phyloP scores from a whole-genome alignment of 2,113 vertebrate species.

The Alosa alosa region DNA sequence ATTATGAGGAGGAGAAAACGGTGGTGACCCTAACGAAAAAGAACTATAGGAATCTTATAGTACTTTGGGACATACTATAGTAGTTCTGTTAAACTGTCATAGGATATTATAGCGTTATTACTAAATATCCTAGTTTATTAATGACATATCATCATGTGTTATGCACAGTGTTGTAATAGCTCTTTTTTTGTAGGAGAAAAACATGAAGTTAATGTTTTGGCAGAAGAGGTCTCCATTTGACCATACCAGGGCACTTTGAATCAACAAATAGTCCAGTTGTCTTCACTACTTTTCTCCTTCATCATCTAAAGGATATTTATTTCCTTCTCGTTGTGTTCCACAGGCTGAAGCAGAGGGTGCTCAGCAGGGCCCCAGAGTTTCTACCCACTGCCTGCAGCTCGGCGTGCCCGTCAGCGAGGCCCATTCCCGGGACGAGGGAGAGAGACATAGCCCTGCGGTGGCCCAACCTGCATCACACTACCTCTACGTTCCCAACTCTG shows the following conservation, averaged over 20 bases:
- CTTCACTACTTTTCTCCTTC: not conserved
- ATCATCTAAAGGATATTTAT: not conserved
- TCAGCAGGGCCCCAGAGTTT: conserved; percentile 18
- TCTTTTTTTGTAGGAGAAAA: too few species aligned
- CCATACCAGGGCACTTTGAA: not conserved
- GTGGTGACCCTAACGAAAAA: not conserved
- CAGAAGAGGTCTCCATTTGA: not conserved
- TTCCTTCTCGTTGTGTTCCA: not conserved
- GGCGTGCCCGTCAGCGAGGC: conserved; percentile 19
- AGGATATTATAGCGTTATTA: too few species aligned
- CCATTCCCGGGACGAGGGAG: not conserved
- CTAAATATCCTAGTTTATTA: too few species aligned
- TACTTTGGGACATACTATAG: too few species aligned
- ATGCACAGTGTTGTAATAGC: too few species aligned
- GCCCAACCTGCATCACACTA: conserved; percentile 71
- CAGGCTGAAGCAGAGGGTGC: conserved; percentile 36
- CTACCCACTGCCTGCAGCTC: not conserved
- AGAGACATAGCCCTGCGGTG: conserved; percentile 48
- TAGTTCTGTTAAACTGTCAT: too few species aligned
- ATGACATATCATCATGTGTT: too few species aligned
- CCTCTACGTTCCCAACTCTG: conserved; percentile 78
- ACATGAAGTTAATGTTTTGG: not conserved
- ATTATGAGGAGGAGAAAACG: not conserved
- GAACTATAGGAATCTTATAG: too few species aligned
- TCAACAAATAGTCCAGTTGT: not conserved